These are phyloP conservation scores for Irena cyanogastra DNA, from an alignment of 2,113 vertebrate species.

Conservation along the genomic window DNA sequence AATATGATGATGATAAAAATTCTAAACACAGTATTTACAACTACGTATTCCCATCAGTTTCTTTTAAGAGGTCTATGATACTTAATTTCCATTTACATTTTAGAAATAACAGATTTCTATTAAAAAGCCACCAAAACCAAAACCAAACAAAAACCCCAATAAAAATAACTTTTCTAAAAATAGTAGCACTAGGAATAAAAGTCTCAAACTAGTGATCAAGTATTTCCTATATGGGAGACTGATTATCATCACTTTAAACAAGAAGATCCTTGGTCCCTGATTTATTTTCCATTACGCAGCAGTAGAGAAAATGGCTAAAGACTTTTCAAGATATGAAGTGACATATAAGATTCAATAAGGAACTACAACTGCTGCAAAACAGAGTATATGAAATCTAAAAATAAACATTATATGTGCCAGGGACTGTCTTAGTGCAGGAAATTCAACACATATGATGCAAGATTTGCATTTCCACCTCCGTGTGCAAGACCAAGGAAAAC, in stretches of 20 bases:
- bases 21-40: background rate
- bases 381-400: background rate
- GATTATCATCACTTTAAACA: background rate
- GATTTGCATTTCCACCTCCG: background rate
- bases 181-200: background rate
- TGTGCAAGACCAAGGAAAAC: background rate
- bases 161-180: background rate
- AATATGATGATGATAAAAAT: background rate
- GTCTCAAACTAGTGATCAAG: background rate
- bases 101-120: background rate
- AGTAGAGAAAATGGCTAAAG: background rate
- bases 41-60: background rate
- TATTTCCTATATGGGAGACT: background rate
- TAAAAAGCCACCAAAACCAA: background rate
- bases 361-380: background rate
- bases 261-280: background rate
- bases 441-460: background rate
- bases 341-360: background rate
- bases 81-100: background rate
- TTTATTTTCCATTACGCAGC: constrained; percentile 1
- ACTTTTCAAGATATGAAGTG: background rate
- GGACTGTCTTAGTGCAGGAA: background rate
- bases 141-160: fast-evolving
- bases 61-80: background rate
- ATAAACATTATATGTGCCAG: background rate